Percentiles rank a stretch among this genome's conserved stretches.
These are phyloP conservation scores for Telmatochromis sp. DNA, from an alignment of 2,113 vertebrate genomes.

Conservation along the genomic window DNA sequence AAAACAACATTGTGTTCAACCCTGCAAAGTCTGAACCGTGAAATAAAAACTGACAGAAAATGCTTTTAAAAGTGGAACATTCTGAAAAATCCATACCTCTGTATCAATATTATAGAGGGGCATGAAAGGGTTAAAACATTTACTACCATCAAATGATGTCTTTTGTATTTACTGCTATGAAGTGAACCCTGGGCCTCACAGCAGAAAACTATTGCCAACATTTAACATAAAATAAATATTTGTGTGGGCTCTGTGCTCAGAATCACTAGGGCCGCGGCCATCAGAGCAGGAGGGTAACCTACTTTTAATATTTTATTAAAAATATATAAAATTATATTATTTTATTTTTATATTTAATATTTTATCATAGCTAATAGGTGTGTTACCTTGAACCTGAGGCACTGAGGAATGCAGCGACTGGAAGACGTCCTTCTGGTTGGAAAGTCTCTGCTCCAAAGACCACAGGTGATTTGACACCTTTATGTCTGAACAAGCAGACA, in stretches of 20 bases:
- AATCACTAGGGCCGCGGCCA: accelerated
- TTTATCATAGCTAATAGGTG: not conserved
- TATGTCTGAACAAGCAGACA: not conserved
- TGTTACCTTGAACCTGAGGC: not conserved
- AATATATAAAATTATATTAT: not conserved
- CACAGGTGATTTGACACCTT: not conserved
- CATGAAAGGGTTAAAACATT: not conserved
- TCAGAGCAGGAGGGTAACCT: not conserved
- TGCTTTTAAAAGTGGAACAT: not conserved
- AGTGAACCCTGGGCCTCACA: not conserved
- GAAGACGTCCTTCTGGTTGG: not conserved
- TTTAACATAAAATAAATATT: accelerated
- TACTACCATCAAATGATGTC: accelerated
- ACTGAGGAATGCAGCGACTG: not conserved
- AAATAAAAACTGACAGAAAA: not conserved
- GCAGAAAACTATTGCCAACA: not conserved
- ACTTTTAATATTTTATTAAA: not conserved
- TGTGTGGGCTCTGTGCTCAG: not conserved
- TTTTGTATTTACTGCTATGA: not conserved
- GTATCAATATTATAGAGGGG: not conserved
- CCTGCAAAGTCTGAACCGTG: not conserved
- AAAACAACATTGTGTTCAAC: not conserved
- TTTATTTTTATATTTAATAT: not conserved
- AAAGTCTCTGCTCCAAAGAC: not conserved
- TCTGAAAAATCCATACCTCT: accelerated